Percentiles rank a stretch among this genome's conserved stretches.
Conservation (phyloP, 2,797 vertebrate species). For the Myotis daubentonii region DNA sequence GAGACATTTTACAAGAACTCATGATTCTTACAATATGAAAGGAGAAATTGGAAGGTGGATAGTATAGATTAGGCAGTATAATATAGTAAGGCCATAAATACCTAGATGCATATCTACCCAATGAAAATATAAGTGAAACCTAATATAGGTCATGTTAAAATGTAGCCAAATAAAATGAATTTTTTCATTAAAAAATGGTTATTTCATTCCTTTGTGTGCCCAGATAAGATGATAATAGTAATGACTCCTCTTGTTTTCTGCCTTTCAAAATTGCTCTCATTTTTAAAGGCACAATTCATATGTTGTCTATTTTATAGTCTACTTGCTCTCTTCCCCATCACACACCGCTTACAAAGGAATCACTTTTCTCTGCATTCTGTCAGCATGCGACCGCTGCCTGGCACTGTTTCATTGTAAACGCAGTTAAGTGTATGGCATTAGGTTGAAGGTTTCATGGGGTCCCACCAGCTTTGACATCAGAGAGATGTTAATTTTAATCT, state of each 20-base stretch:
- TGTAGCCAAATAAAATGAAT: neutral
- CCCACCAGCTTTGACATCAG: neutral
- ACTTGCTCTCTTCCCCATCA: rapidly evolving
- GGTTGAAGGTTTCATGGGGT: neutral
- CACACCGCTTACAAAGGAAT: neutral
- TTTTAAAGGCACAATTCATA: neutral
- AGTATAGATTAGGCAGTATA: neutral
- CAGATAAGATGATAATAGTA: neutral
- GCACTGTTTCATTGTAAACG: neutral
- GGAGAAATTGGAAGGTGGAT: neutral
- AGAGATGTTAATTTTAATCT: neutral
- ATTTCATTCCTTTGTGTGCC: neutral
- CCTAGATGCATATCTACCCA: neutral
- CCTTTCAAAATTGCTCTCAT: neutral
- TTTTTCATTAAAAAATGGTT: neutral
- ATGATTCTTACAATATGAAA: neutral
- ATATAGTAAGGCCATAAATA: neutral
- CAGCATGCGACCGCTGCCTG: neutral
- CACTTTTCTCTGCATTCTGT: neutral
- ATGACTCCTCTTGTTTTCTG: neutral
- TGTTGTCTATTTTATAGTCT: neutral
- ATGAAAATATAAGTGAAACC: neutral
- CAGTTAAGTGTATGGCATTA: neutral
- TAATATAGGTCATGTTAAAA: neutral
- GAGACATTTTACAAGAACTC: slow-evolving; percentile 8